Base-by-base conservation (phyloP, 2,113 vertebrate genomes). In the Corydoras maculifer region DNA sequence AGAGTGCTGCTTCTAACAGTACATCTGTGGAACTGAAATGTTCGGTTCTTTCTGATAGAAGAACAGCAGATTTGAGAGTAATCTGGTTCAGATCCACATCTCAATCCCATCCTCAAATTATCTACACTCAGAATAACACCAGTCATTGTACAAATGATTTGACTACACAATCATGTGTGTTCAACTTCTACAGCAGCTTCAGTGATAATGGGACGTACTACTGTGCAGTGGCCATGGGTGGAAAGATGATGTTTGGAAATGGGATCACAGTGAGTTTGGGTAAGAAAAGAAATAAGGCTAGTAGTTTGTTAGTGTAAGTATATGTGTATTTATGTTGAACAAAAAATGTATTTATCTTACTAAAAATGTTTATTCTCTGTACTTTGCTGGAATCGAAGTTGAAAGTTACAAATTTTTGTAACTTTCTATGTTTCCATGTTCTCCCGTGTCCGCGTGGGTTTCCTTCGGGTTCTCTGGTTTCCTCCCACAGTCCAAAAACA, bases 201-300 rank as follows among this genome's bases (percentile, higher is more conserved):
- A 71, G 57, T 11, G 78, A 84, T 51, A 14, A 65, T 67, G 85
- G 79, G 8, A 83, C 18, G 8, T 87, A 84, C 68, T 80, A 84
- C 75, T 87, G 85, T 70, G 84, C 82, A 0, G 69, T 84, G 50
- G 76, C 7, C 0, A 35, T 64, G 35, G 81, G 83, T 80, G 83
- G 82, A 65, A n/a, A 74, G 35, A 81, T 86, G 68, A 58, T 25
- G 18, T 25, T 25, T 25, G 18, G 1, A 25, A 25, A 25, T 25
- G 18, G 18, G 18, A 25, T 2, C 12, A 53, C 6, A 11, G 29
- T 62, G 13, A 14, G 0, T 9, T 29, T 32, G 15, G 54, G 48
- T 48, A 18, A 15, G n/a, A 6, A n/a, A n/a, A 32, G 32, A 12
- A 54, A 14, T 66, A n/a, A n/a, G n/a, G n/a, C n/a, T n/a, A n/a